Evolutionary conservation across 2,888 invertebrate genomes (phyloP), one percentile per base, ranked within the genome.

Genomic region (Bugula neritina): DNA sequence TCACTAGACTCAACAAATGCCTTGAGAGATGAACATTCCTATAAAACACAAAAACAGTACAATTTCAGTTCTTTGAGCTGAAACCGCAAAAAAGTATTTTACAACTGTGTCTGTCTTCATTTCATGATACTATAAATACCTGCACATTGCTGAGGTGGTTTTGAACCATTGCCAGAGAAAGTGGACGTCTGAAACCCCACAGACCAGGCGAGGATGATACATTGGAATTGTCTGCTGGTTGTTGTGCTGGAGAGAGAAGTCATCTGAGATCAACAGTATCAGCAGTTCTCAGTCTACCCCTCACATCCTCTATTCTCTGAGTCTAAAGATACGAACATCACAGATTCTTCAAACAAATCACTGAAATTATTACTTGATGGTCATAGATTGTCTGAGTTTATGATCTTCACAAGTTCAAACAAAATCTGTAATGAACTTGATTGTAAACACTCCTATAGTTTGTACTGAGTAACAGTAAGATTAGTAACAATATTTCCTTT

Each of bases 261-360:
- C 63, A 31, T n/a, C 27, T 63, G 31, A 63, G 17, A 31, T 63
- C 63, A 10, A 63, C 63, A 27, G 63, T 25, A 27, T 63, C 63
- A 10, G 63, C 63, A 17, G 2, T n/a, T 34, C 63, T 63, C 63
- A 63, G 63, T 3, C 17, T 29, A 10, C 31, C 31, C 31, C 31
- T 25, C 2, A 63, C 31, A 29, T 2, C 29, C 10, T 21, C 31
- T 31, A 63, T 17, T 34, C 17, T 63, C 17, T 21, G 25, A 31
- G 63, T 27, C 63, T 63, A n/a, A 10, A 31, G 27, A 10, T 2
- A 63, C n/a, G 23, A 52, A n/a, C n/a, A n/a, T n/a, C n/a, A n/a
- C n/a, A n/a, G n/a, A n/a, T n/a, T n/a, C n/a, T n/a, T n/a, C n/a
- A n/a, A n/a, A n/a, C n/a, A n/a, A n/a, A n/a, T n/a, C n/a, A n/a